A percentile compares a stretch with the other conserved stretches of the same genome.
phyloP scores from a whole-genome alignment of 2,888 invertebrate genomes.

The Spodoptera exigua region DNA sequence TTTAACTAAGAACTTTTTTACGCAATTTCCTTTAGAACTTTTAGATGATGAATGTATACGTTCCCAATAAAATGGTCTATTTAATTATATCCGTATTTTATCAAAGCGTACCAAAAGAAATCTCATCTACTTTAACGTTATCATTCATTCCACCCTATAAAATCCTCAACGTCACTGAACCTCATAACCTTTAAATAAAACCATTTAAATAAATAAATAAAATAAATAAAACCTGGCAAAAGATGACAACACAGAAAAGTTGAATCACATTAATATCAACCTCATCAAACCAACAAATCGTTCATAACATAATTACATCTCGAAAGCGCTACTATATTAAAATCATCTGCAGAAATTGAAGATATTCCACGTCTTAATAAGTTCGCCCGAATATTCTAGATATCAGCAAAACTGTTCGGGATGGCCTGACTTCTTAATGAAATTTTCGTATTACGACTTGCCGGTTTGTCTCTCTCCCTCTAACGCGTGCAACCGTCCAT shows the following conservation, averaged over 20 bases:
- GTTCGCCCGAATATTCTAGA: conserved; percentile 84
- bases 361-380: conserved; percentile 83
- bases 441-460: conserved; percentile 88
- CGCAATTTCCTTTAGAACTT: too few species aligned
- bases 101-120: not conserved
- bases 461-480: conserved; percentile 69
- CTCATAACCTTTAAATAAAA: too few species aligned
- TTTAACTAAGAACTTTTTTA: conserved; percentile 20
- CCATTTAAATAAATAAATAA: too few species aligned
- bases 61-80: too few species aligned
- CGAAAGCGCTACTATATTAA: conserved; percentile 74
- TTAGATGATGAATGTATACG: too few species aligned
- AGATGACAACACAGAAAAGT: conserved; percentile 46
- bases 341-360: conserved; percentile 77
- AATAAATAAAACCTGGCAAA: too few species aligned
- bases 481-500: conserved; percentile 55
- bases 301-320: conserved; percentile 44
- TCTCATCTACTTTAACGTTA: conserved; percentile 6
- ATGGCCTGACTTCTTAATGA: conserved; percentile 87
- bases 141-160: conserved; percentile 19
- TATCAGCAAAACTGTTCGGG: conserved; percentile 83
- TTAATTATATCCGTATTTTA: too few species aligned
- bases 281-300: conserved; percentile 37
- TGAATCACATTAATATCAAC: conserved; percentile 38
- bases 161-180: conserved; percentile 19